These are phyloP conservation scores for Gavialis gangeticus DNA, from an alignment of 2,113 vertebrate species.

Conservation along the genomic window DNA sequence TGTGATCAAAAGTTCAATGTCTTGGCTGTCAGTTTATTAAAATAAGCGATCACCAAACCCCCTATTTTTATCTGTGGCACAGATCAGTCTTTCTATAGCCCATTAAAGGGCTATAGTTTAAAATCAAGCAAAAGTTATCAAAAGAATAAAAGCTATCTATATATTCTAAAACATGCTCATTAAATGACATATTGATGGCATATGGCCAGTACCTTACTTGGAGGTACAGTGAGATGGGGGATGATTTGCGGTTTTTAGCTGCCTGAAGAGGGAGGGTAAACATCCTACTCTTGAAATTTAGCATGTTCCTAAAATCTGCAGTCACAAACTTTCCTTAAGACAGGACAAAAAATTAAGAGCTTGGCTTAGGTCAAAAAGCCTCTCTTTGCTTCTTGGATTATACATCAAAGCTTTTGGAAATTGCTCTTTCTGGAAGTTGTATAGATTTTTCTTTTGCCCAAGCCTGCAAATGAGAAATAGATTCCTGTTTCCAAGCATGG, in stretches of 20 bases:
- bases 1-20: not conserved
- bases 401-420: not conserved
- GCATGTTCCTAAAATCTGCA: not conserved
- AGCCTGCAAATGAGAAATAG: not conserved
- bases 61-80: not conserved
- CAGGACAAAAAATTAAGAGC: not conserved
- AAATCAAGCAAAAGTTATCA: not conserved
- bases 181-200: not conserved
- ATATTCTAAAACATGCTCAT: not conserved
- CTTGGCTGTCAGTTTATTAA: not conserved
- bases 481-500: not conserved
- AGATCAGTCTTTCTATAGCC: not conserved
- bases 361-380: not conserved
- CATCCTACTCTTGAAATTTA: not conserved
- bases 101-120: not conserved
- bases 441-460: not conserved
- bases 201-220: not conserved
- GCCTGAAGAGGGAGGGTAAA: not conserved
- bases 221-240: accelerated
- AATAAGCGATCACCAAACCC: not conserved
- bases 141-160: not conserved
- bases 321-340: not conserved
- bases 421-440: not conserved
- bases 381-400: not conserved
- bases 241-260: accelerated